Base-by-base conservation (phyloP, 2,888 invertebrate species). In the Drosophila mimetica region DNA sequence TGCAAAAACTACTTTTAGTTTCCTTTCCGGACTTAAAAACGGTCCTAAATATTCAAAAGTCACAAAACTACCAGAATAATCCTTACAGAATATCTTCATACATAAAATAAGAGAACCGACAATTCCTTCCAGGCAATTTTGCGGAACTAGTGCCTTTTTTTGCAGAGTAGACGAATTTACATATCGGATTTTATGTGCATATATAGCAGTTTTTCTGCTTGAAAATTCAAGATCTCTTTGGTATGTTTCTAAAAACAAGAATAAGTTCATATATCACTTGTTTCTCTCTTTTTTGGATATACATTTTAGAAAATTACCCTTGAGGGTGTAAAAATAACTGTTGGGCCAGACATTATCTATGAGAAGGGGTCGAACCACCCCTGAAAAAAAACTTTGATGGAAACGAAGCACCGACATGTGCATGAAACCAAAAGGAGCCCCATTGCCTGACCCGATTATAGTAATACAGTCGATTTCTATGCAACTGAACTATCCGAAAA, bases 391-490 rank as follows among this genome's bases (percentile, higher is more conserved):
- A 7, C 13, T 51, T 18, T 22, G 28, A 57, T 54, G 54, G 36
- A 16, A 57, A 53, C 22, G n/a, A 20, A 20, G 13, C 37, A 25
- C 18, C 34, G 34, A 57, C 54, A 54, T 57, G 28, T 53, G 55
- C 55, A 57, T 54, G 37, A 37, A 54, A 37, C 11, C 11, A 37
- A 28, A 53, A 18, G 25, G 54, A 28, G 54, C 36, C 54, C 36
- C 36, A 36, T 36, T 28, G 34, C 36, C 18, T 53, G 54, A 57
- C 55, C 54, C 53, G 53, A 54, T 53, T 57, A 36, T 54, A 20
- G 18, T 28, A 36, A 25, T n/a, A 36, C n/a, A 6, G 32, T 34
- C 51, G 52, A 34, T 53, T 55, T 53, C 16, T n/a, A 54, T 36
- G 36, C 36, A 36, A 57, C 54, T 37, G n/a, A 37, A 20, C n/a